phyloP scores from a whole-genome alignment of 2,888 invertebrate genomes.

The Drosophila pegasa region DNA sequence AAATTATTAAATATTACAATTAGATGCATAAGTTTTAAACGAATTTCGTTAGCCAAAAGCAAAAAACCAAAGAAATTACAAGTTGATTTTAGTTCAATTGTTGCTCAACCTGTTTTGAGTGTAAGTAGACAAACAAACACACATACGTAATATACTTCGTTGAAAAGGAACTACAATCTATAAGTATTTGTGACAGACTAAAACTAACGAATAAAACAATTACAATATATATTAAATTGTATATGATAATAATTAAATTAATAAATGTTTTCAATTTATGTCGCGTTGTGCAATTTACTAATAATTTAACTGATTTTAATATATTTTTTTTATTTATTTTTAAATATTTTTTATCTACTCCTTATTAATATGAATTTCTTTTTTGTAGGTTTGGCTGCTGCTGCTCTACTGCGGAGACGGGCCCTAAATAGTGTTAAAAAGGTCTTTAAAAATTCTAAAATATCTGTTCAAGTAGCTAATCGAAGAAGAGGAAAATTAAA shows the following conservation, averaged over 20 bases:
- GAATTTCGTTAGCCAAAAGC: constrained; percentile 44
- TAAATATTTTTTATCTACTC: not conserved
- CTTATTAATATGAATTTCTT: constrained; percentile 75
- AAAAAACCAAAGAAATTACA: not conserved
- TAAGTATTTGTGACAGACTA: constrained; percentile 41
- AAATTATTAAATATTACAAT: constrained; percentile 23
- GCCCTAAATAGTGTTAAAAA: constrained; percentile 32
- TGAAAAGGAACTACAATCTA: constrained; percentile 14
- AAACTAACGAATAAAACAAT: constrained; percentile 26
- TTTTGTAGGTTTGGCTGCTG: constrained; percentile 61
- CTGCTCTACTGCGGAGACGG: constrained; percentile 4
- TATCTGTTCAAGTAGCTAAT: constrained; percentile 27
- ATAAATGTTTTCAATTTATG: constrained; percentile 73
- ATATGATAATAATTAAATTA: constrained; percentile 49
- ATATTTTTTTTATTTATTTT: not conserved
- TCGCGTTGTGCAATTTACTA: constrained; percentile 9
- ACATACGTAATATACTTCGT: constrained; percentile 16
- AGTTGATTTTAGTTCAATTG: constrained; percentile 33
- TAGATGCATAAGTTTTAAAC: constrained; percentile 56
- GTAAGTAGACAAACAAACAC: constrained; percentile 26
- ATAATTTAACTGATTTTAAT: not conserved
- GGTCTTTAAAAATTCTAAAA: constrained; percentile 41
- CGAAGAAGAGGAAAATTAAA: not conserved
- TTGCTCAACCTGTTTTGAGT: constrained; percentile 38
- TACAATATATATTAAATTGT: constrained; percentile 33